A percentile compares a stretch with the other conserved stretches of the same genome.
Evolutionary conservation across 2,888 invertebrate species (phyloP).

Genomic region (Tetragonisca angustula): DNA sequence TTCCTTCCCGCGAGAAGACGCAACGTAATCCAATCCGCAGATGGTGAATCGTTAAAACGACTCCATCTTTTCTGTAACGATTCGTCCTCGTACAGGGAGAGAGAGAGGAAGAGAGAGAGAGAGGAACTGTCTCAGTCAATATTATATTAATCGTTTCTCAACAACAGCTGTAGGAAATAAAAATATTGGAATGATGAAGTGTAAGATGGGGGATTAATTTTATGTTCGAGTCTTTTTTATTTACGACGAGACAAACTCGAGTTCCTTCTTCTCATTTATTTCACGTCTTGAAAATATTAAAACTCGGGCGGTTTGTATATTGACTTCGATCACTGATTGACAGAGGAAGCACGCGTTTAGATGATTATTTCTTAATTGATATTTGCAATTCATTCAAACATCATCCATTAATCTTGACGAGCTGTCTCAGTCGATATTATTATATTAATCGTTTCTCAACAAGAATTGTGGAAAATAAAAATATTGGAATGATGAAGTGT

Average conservation of each 20-base stretch:
- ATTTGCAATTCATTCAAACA: background rate
- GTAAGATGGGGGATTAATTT: no score
- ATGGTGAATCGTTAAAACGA: conserved; percentile 59
- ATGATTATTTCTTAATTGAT: background rate
- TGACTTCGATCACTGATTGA: background rate
- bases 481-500: no score
- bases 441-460: no score
- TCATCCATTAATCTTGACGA: background rate
- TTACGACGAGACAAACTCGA: no score
- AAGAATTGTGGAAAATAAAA: no score
- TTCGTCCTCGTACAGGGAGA: background rate
- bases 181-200: no score
- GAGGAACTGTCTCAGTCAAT: background rate
- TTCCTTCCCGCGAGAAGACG: conserved; percentile 46
- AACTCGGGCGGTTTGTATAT: background rate
- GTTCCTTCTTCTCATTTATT: background rate
- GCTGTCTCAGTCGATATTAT: no score
- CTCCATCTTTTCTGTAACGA: conserved; percentile 28
- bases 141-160: background rate
- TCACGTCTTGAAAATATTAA: background rate
- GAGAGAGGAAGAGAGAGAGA: background rate
- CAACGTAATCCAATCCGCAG: conserved; percentile 60
- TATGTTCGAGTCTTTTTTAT: no score
- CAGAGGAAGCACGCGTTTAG: background rate
- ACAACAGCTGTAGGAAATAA: background rate